Conservation (phyloP, 1,140 invertebrate species). For the Drepana arcuata region DNA sequence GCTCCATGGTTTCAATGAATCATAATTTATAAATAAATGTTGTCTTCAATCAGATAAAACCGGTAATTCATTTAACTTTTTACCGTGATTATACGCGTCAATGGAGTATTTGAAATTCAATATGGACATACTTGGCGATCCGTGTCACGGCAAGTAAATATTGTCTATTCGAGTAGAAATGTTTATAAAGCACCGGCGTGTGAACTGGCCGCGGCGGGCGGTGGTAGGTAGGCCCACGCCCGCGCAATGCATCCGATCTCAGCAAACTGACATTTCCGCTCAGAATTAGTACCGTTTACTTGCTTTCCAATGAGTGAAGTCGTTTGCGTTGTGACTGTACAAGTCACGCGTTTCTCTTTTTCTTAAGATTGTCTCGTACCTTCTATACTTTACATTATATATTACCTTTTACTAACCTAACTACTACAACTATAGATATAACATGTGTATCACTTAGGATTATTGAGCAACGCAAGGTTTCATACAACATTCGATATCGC, state of each 20-base stretch:
- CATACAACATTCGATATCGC: too few relatives aligned
- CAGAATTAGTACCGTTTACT: slow-evolving; percentile 33
- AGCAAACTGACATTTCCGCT: slow-evolving; percentile 47
- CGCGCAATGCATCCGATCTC: slow-evolving; percentile 22
- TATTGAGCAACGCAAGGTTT: too few relatives aligned
- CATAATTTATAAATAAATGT: too few relatives aligned
- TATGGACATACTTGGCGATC: slow-evolving; percentile 12
- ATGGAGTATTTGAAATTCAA: too few relatives aligned
- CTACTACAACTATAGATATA: too few relatives aligned
- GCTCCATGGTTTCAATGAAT: too few relatives aligned
- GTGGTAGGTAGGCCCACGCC: too few relatives aligned
- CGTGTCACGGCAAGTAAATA: slow-evolving; percentile 26
- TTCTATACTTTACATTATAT: too few relatives aligned
- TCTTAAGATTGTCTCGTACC: too few relatives aligned
- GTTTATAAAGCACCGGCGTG: slow-evolving; percentile 31
- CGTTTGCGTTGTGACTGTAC: slow-evolving; percentile 8
- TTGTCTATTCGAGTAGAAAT: slow-evolving; percentile 25
- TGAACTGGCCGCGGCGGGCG: slow-evolving; percentile 22
- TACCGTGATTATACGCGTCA: slow-evolving; percentile 8
- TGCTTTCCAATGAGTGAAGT: slow-evolving; percentile 22
- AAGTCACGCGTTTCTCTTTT: slow-evolving; percentile 17
- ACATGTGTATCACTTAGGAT: too few relatives aligned
- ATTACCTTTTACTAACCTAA: too few relatives aligned
- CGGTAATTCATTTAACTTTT: slow-evolving; percentile 1
- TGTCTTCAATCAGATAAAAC: slow-evolving; percentile 4